These are phyloP conservation scores for Corythornis madagascariensis DNA, from an alignment of 2,113 vertebrate species.

Conservation along the genomic window DNA sequence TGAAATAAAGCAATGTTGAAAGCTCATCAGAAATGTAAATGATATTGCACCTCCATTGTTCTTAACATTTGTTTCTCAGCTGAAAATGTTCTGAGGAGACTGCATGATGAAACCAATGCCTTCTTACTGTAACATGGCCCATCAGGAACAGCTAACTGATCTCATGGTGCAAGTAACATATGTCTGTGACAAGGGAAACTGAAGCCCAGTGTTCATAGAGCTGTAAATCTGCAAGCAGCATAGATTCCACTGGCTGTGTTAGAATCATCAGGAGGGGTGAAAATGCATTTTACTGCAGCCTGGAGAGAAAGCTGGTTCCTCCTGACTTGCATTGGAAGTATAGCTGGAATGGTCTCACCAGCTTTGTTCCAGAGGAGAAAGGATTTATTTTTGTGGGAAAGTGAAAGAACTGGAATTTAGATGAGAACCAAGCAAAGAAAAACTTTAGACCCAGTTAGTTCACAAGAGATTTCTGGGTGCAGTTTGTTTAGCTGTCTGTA, in stretches of 20 bases:
- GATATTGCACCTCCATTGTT: constrained; percentile 66
- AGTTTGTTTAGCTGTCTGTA: not conserved
- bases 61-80: constrained; percentile 64
- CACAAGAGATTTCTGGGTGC: not conserved
- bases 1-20: constrained; percentile 64
- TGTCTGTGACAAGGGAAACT: not conserved
- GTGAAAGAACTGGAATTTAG: not conserved
- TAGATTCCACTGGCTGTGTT: not conserved
- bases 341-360: not conserved
- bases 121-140: constrained; percentile 53
- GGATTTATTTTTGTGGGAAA: not conserved
- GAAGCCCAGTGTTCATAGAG: not conserved
- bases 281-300: not conserved
- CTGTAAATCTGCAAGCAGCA: not conserved
- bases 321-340: not conserved
- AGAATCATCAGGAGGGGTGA: not conserved
- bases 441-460: not conserved
- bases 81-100: constrained; percentile 70
- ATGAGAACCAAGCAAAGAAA: not conserved
- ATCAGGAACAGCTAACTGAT: constrained; percentile 50
- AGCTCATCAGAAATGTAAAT: constrained; percentile 70
- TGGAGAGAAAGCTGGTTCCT: not conserved
- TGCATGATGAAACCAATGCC: constrained; percentile 43
- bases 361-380: not conserved
- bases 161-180: constrained; percentile 15